Evolutionary conservation across 2,888 invertebrate genomes (phyloP), one percentile per base, ranked within the genome.

Genomic region (Drosophila paramelanica): DNA sequence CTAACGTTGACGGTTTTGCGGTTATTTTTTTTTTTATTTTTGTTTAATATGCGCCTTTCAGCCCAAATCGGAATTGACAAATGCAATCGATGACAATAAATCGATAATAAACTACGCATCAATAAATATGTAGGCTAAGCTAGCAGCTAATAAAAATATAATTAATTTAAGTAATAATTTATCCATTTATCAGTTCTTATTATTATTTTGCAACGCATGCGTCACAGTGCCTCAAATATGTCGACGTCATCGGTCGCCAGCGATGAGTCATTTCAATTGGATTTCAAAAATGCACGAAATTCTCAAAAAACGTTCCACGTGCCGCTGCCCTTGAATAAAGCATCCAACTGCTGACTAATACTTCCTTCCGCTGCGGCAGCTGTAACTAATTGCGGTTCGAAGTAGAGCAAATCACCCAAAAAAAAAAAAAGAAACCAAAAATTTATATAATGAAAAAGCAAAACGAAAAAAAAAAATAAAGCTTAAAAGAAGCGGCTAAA

Each of bases 1-100:
- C 83, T 82, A 84, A 87, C 87, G 75, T 87, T 82, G 82, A 84
- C 81, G 81, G 43, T 49, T 71, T 59, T 87, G 81, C 81, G 81
- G 81, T 82, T 85, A 0, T 27, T 36, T 68, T 49, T 17, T 0
- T 17, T 36, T 77, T 82, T 85, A 0, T 27, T 36, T 68, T 49
- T 17, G 17, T 17, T 36, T 77, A 49, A 66, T 49, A 41, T 27
- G 42, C 33, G 59, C 67, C 49, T 58, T 60, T 81, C 84, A 77
- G 49, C 45, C 67, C 71, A 81, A 86, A 81, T 81, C 62, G 58
- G 61, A 55, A 67, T 51, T 72, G 81, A 81, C 81, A 81, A 81
- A 83, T 86, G 87, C 80, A 84, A 68, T 66, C 55, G 45, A 23
- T 25, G 36, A 25, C 55, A 45, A 61, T 65, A 66, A 62, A 36